Percentiles rank a stretch among this genome's conserved stretches.
These are phyloP conservation scores for Andrena bucephala DNA, from an alignment of 2,888 invertebrate species.

Conservation along the genomic window DNA sequence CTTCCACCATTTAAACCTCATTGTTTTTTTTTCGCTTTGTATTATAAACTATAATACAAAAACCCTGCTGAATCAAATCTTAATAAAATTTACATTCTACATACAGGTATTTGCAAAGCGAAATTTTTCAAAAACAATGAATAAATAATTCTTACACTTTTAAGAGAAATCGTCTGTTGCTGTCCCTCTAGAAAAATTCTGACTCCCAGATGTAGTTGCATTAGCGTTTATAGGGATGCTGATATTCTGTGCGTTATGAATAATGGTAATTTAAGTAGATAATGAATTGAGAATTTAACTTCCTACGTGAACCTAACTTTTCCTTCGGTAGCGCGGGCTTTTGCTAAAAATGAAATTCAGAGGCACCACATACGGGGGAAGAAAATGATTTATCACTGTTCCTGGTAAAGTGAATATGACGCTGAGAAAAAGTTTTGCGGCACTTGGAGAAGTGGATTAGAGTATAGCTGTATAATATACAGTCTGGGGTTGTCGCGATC, in stretches of 20 bases:
- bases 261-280: neutral
- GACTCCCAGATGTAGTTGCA: neutral
- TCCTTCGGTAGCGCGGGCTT: neutral
- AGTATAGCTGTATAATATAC: conserved; percentile 10
- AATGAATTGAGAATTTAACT: neutral
- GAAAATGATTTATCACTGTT: conserved; percentile 24
- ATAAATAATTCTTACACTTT: no score
- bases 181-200: no score
- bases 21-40: no score
- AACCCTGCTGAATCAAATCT: no score
- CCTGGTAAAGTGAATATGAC: conserved; percentile 27
- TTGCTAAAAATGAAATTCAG: neutral
- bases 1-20: no score
- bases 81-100: no score
- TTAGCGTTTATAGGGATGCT: neutral
- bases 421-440: conserved; percentile 28
- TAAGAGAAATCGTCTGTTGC: no score
- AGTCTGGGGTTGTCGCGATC: neutral
- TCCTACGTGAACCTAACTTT: neutral
- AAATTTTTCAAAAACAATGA: no score
- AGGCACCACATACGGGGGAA: neutral
- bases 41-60: no score
- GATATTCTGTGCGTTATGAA: neutral
- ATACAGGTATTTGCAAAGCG: no score
- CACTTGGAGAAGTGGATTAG: conserved; percentile 41